Conservation (phyloP, 2,113 vertebrate genomes). For the Corythornis vintsioides region DNA sequence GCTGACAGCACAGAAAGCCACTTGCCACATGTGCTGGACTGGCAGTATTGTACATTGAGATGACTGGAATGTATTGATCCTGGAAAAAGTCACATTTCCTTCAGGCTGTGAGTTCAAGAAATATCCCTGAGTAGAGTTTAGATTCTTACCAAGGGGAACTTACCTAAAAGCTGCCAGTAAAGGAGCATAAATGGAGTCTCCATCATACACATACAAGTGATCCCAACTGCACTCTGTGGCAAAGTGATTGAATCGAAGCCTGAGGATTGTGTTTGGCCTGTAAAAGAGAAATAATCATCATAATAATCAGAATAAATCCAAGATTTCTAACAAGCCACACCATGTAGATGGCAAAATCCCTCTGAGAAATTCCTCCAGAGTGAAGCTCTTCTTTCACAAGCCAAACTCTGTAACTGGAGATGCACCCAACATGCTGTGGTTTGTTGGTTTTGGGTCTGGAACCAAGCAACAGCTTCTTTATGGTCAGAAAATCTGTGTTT, state of each 20-base stretch:
- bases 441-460: neutral
- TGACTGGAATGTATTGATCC: neutral
- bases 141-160: neutral
- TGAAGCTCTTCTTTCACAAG: neutral
- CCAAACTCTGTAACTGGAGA: neutral
- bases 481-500: neutral
- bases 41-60: neutral
- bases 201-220: conserved; percentile 96
- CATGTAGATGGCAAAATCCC: neutral
- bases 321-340: neutral
- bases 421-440: neutral
- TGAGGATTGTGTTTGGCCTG: conserved; percentile 90
- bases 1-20: neutral
- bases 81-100: neutral
- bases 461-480: neutral
- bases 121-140: accelerated
- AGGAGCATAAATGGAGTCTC: conserved; percentile 96
- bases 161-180: conserved; percentile 97
- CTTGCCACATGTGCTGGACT: neutral
- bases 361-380: neutral
- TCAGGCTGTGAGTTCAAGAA: neutral
- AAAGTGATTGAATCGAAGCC: conserved; percentile 95
- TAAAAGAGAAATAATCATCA: neutral
- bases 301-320: neutral
- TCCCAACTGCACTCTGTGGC: conserved; percentile 99